Evolutionary conservation across 2,113 vertebrate genomes (phyloP).

Genomic region (Gadus chalcogrammus): DNA sequence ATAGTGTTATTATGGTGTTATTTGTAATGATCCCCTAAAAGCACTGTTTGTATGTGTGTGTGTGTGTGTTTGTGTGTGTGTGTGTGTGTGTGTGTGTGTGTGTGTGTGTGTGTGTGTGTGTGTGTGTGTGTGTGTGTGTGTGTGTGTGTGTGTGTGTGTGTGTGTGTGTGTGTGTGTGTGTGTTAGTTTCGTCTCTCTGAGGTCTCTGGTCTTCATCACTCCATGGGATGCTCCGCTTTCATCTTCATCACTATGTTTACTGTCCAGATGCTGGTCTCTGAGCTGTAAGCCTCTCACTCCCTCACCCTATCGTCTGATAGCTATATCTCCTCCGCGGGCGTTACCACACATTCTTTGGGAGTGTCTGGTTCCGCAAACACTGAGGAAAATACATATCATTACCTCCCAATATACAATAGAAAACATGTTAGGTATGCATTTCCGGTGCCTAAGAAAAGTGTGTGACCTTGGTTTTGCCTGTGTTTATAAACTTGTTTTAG

Average conservation of each 20-base stretch:
- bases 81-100: background rate
- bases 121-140: background rate
- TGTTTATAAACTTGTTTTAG: no score
- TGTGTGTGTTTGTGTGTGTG: background rate
- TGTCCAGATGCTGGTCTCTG: conserved; percentile 84
- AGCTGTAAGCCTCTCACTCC: conserved; percentile 64
- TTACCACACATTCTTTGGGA: no score
- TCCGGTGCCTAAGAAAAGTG: no score
- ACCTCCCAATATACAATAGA: no score
- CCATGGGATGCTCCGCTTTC: conserved; percentile 72
- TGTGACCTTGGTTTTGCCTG: no score
- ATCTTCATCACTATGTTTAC: conserved; percentile 78
- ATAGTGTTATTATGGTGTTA: no score
- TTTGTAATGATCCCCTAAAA: background rate
- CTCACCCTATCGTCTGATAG: background rate
- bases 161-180: conserved; percentile 14
- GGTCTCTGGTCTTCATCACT: conserved; percentile 75
- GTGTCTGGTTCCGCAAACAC: no score
- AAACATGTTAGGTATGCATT: no score
- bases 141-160: background rate
- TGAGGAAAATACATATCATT: no score
- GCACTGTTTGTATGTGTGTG: conserved; percentile 1
- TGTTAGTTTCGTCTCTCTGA: conserved; percentile 78
- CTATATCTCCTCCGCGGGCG: no score
- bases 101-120: background rate